These are phyloP conservation scores for Camelus bactrianus DNA, from an alignment of 2,113 vertebrate species.

Conservation along the genomic window DNA sequence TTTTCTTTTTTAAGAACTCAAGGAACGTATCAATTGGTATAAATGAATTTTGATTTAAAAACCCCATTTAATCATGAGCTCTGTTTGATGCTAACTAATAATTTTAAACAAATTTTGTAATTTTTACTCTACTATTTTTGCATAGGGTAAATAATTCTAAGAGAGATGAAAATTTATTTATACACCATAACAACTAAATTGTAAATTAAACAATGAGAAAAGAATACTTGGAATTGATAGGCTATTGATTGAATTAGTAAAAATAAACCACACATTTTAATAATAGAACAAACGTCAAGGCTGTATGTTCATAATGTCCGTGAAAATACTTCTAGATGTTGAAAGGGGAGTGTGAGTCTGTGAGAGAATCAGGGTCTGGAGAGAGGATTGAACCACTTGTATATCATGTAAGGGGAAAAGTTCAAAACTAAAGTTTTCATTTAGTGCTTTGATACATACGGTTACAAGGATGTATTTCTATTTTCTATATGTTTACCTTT, in stretches of 20 bases:
- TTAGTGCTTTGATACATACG: background rate
- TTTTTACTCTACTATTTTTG: background rate
- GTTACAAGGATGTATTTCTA: background rate
- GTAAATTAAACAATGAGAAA: conserved; percentile 80
- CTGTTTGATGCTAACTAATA: background rate
- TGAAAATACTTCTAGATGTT: background rate
- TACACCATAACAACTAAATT: conserved; percentile 73
- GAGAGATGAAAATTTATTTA: conserved; percentile 75
- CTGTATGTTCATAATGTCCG: background rate
- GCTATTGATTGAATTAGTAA: conserved; percentile 63
- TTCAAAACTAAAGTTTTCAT: background rate
- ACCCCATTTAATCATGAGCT: background rate
- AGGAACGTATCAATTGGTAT: background rate
- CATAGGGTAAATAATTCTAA: background rate
- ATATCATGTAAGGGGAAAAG: background rate
- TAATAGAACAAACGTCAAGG: background rate
- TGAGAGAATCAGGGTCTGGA: background rate
- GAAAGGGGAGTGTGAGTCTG: background rate
- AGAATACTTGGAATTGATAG: conserved; percentile 65
- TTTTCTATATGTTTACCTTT: background rate
- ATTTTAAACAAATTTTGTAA: background rate
- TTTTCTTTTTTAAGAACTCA: background rate
- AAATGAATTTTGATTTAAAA: conserved; percentile 29
- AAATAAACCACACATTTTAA: background rate
- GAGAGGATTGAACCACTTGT: background rate